Conservation (phyloP, 2,797 vertebrate species). For the Poecilia gillii region DNA sequence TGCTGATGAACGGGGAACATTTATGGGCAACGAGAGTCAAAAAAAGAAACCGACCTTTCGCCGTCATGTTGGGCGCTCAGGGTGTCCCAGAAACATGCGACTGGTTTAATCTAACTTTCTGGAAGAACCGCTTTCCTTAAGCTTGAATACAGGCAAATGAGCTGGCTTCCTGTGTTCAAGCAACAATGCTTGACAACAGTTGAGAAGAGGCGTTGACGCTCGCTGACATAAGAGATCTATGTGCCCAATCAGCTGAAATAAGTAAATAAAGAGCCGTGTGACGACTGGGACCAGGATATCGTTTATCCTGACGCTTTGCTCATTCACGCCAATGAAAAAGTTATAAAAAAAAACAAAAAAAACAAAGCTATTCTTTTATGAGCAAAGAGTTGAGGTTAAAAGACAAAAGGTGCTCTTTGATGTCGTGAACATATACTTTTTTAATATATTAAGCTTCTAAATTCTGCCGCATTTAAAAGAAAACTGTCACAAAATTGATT, state of each 20-base stretch:
- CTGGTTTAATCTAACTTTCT: constrained; percentile 12
- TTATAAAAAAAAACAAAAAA: neutral
- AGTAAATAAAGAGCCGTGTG: neutral
- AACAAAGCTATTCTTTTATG: constrained; percentile 12
- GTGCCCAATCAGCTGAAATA: constrained; percentile 27
- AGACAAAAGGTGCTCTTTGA: neutral
- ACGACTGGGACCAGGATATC: neutral
- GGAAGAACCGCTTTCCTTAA: constrained; percentile 20
- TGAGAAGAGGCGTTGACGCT: constrained; percentile 48
- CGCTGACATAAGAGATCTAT: constrained; percentile 7
- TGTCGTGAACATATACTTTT: neutral
- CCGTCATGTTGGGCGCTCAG: constrained; percentile 34
- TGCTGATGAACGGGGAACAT: neutral
- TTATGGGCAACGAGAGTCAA: neutral
- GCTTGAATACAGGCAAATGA: constrained; percentile 25
- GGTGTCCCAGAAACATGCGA: constrained; percentile 38
- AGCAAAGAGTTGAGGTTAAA: neutral
- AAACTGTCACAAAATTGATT: neutral
- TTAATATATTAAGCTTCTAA: neutral
- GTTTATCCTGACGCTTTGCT: neutral
- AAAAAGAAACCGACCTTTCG: constrained; percentile 60
- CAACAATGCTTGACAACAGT: constrained; percentile 20
- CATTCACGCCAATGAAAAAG: neutral
- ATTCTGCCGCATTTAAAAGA: neutral
- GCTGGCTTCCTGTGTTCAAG: constrained; percentile 59